Percentiles rank a stretch among this genome's conserved stretches.
Conservation (phyloP, 2,113 vertebrate genomes). For the Megaceryle maxima region DNA sequence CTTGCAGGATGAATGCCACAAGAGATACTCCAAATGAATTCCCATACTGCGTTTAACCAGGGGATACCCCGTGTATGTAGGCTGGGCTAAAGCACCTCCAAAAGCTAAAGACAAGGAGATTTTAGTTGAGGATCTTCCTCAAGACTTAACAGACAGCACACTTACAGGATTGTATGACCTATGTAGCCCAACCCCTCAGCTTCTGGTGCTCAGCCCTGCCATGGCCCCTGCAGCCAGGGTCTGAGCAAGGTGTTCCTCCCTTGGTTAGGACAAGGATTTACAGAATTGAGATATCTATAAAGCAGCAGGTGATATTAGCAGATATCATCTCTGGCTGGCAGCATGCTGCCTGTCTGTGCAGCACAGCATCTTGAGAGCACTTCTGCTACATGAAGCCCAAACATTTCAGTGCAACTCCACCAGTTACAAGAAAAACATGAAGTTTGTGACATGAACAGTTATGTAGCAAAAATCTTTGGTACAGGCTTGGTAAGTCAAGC, state of each 20-base stretch:
- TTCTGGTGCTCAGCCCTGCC: rapidly evolving
- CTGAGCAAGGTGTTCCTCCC: background rate
- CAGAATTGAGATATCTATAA: background rate
- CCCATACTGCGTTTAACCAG: background rate
- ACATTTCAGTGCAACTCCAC: background rate
- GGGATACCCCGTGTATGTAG: background rate
- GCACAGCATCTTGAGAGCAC: rapidly evolving
- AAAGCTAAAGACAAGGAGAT: background rate
- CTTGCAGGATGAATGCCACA: background rate
- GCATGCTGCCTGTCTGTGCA: background rate
- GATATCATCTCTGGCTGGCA: background rate
- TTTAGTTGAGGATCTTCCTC: background rate
- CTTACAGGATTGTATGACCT: too few relatives aligned
- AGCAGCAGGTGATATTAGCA: background rate
- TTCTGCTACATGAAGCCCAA: background rate
- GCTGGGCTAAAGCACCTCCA: background rate
- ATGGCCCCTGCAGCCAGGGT: background rate
- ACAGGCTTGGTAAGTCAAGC: background rate
- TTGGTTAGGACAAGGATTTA: background rate
- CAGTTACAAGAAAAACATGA: background rate
- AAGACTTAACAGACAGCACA: background rate
- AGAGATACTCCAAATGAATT: background rate
- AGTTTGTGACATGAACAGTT: background rate
- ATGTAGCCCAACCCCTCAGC: rapidly evolving
- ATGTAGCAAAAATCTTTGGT: background rate